Evolutionary conservation across 2,888 invertebrate species (phyloP).

Genomic region (Piscicola geometra): DNA sequence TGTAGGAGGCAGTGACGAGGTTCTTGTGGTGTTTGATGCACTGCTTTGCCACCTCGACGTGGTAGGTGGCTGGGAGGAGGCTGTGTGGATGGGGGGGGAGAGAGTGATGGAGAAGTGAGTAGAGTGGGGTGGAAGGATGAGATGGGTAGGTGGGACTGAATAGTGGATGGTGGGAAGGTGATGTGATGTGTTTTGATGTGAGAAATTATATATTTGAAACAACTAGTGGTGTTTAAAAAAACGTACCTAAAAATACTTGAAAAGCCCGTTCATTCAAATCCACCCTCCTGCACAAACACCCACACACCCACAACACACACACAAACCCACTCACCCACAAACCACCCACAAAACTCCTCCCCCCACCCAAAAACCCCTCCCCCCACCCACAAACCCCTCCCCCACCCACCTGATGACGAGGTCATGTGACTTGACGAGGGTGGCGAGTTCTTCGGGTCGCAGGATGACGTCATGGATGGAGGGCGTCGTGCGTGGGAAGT

Average conservation of each 20-base stretch:
- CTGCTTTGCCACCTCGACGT: conserved; percentile 75
- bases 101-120: too few relatives aligned
- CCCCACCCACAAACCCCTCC: not conserved
- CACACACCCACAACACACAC: not conserved
- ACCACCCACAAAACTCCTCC: not conserved
- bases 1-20: conserved; percentile 93
- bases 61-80: conserved; percentile 82
- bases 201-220: not conserved
- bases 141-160: too few relatives aligned
- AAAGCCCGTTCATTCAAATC: not conserved
- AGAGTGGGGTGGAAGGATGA: too few relatives aligned
- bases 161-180: too few relatives aligned
- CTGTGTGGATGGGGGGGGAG: conserved; percentile 59
- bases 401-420: conserved; percentile 57
- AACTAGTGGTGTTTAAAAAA: too few relatives aligned
- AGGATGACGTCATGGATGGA: conserved; percentile 77
- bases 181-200: not conserved
- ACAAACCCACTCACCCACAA: not conserved
- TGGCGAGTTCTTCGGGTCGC: conserved; percentile 65
- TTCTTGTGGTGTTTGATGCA: conserved; percentile 82
- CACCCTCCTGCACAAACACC: not conserved
- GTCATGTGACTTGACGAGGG: conserved; percentile 66
- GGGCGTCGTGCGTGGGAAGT: conserved; percentile 67
- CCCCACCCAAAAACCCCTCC: not conserved
- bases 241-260: too few relatives aligned